Percentiles rank a stretch among this genome's conserved stretches.
Evolutionary conservation across 2,113 vertebrate species (phyloP).

Genomic region (Megaptera novaeangliae): DNA sequence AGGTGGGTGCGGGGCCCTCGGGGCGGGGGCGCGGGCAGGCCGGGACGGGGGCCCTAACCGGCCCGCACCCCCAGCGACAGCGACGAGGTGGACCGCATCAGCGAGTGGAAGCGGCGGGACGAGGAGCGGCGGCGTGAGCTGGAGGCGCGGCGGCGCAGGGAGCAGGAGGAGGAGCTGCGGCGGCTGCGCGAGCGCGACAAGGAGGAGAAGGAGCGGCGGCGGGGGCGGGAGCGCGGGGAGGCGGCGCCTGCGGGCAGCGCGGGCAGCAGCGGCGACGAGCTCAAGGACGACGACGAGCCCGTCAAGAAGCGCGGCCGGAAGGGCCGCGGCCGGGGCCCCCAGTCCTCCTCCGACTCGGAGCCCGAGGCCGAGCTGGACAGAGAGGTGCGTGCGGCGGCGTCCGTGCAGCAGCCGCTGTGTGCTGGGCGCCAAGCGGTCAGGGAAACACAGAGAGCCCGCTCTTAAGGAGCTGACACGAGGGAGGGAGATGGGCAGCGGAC

Average conservation of each 20-base stretch:
- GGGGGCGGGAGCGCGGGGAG: constrained; percentile 83
- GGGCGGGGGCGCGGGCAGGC: neutral
- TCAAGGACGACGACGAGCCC: constrained; percentile 83
- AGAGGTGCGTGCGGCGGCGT: constrained; percentile 71
- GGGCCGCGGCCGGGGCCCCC: constrained; percentile 80
- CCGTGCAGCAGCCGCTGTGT: neutral
- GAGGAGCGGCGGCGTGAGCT: constrained; percentile 91
- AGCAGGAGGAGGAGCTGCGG: constrained; percentile 94
- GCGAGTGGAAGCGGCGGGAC: constrained; percentile 95
- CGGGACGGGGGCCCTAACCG: neutral
- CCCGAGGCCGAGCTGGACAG: constrained; percentile 82
- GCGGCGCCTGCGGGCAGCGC: constrained; percentile 45
- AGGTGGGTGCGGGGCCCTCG: constrained; percentile 81
- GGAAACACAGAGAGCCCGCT: neutral
- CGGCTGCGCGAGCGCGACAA: constrained; percentile 92
- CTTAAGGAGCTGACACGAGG: rapidly evolving
- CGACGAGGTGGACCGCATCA: constrained; percentile 92
- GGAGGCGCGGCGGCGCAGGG: constrained; percentile 92
- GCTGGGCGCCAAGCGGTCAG: neutral
- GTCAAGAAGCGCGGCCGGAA: constrained; percentile 91
- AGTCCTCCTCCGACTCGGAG: constrained; percentile 90
- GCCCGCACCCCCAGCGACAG: constrained; percentile 69
- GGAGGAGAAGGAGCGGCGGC: constrained; percentile 91
- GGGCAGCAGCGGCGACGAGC: constrained; percentile 85
- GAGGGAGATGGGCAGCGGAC: too few species aligned